Evolutionary conservation across 2,113 vertebrate genomes (phyloP).

Genomic region (Centrocercus urophasianus): DNA sequence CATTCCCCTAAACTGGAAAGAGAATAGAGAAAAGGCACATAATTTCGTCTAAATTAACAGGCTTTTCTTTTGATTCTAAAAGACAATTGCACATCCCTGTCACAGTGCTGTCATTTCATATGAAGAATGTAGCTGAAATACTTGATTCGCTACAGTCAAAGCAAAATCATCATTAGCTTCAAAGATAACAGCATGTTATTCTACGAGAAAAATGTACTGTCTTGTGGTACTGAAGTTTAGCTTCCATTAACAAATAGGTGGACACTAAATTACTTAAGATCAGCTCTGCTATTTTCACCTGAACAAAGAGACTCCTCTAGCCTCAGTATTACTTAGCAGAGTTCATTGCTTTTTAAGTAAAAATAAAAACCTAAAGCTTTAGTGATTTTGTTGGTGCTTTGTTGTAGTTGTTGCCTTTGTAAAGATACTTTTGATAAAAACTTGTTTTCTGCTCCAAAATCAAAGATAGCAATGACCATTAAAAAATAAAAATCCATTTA

Average conservation of each 20-base stretch:
- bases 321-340: background rate
- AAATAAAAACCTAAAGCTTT: background rate
- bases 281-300: background rate
- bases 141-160: background rate
- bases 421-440: background rate
- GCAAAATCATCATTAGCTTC: background rate
- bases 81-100: background rate
- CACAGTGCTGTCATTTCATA: background rate
- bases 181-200: background rate
- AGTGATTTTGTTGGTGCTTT: background rate
- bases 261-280: background rate
- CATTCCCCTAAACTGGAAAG: background rate
- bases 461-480: background rate
- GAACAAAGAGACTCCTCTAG: background rate
- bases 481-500: accelerated
- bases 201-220: background rate
- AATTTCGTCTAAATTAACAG: background rate
- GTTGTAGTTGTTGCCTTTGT: background rate
- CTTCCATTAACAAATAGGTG: background rate
- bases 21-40: background rate
- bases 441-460: background rate
- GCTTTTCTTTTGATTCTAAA: background rate
- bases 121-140: background rate
- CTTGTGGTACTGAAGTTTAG: background rate
- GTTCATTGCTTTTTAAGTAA: background rate